phyloP scores from a whole-genome alignment of 2,888 invertebrate species.

The Chalcis sispes region DNA sequence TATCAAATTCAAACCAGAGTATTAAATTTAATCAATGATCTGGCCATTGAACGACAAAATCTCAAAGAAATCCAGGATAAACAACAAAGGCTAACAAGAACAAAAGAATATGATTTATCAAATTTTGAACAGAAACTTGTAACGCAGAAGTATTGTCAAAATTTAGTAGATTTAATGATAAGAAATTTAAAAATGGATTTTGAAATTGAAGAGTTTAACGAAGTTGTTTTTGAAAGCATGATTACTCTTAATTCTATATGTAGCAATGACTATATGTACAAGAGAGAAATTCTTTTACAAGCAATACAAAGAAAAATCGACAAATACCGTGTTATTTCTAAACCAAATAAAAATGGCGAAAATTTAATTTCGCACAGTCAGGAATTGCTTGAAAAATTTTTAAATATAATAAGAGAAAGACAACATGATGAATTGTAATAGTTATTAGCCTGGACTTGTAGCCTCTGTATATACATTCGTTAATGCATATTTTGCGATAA shows the following conservation, averaged over 20 bases:
- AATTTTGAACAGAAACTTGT: slow-evolving; percentile 73
- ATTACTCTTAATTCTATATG: slow-evolving; percentile 66
- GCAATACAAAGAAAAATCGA: slow-evolving; percentile 61
- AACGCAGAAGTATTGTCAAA: slow-evolving; percentile 76
- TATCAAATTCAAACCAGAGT: slow-evolving; percentile 79
- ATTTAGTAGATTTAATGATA: slow-evolving; percentile 73
- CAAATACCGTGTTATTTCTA: slow-evolving; percentile 58
- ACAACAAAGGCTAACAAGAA: slow-evolving; percentile 59
- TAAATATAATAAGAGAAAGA: slow-evolving; percentile 25
- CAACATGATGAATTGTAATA: slow-evolving; percentile 54
- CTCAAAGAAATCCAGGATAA: slow-evolving; percentile 64
- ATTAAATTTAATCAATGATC: slow-evolving; percentile 80
- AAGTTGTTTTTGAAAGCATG: slow-evolving; percentile 68
- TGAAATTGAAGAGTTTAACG: slow-evolving; percentile 66
- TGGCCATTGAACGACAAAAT: slow-evolving; percentile 78
- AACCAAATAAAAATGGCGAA: slow-evolving; percentile 35
- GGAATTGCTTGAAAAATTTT: slow-evolving; percentile 34
- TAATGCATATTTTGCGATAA: background rate
- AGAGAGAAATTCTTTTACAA: slow-evolving; percentile 59
- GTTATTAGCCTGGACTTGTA: slow-evolving; percentile 23
- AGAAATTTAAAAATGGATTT: slow-evolving; percentile 64
- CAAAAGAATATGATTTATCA: slow-evolving; percentile 67
- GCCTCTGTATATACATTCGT: slow-evolving; percentile 49
- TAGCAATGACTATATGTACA: slow-evolving; percentile 61
- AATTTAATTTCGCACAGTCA: slow-evolving; percentile 21